Evolutionary conservation across 1,140 invertebrate species (phyloP).

Genomic region (Nymphalis io): DNA sequence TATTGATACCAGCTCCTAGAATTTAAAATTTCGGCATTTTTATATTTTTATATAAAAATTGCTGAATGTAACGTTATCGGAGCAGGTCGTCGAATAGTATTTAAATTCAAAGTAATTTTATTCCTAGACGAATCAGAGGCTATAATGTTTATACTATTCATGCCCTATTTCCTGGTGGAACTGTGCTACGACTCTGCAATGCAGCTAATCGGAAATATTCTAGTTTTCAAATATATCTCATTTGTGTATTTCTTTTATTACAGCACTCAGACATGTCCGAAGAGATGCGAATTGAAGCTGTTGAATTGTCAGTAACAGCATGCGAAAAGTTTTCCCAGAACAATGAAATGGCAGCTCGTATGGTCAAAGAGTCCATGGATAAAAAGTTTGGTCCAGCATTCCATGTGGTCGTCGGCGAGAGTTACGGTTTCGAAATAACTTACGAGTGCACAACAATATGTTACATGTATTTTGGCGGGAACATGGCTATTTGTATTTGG

Average conservation of each 20-base stretch:
- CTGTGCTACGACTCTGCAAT: not conserved
- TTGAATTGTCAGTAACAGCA: slow-evolving; percentile 94
- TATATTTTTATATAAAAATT: not conserved
- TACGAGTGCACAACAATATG: slow-evolving; percentile 94
- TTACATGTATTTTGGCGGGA: slow-evolving; percentile 96
- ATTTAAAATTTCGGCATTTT: no score
- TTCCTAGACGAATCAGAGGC: not conserved
- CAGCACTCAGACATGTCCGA: slow-evolving; percentile 94
- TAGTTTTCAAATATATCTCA: not conserved
- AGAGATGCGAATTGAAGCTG: slow-evolving; percentile 93
- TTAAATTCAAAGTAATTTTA: not conserved
- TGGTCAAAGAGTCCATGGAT: slow-evolving; percentile 96
- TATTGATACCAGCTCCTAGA: no score
- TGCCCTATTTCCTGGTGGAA: not conserved
- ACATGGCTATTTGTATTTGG: slow-evolving; percentile 94
- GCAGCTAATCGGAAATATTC: not conserved
- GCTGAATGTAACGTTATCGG: not conserved
- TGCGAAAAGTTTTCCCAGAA: slow-evolving; percentile 94
- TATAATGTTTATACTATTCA: not conserved
- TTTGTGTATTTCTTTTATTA: slow-evolving; percentile 41
- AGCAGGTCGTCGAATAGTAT: not conserved
- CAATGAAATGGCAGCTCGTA: slow-evolving; percentile 87
- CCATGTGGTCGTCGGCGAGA: slow-evolving; percentile 96
- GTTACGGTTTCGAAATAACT: slow-evolving; percentile 95
- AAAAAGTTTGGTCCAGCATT: slow-evolving; percentile 96